Base-by-base conservation (phyloP, 2,797 vertebrate species). In the Yasuhikotakia modesta region DNA sequence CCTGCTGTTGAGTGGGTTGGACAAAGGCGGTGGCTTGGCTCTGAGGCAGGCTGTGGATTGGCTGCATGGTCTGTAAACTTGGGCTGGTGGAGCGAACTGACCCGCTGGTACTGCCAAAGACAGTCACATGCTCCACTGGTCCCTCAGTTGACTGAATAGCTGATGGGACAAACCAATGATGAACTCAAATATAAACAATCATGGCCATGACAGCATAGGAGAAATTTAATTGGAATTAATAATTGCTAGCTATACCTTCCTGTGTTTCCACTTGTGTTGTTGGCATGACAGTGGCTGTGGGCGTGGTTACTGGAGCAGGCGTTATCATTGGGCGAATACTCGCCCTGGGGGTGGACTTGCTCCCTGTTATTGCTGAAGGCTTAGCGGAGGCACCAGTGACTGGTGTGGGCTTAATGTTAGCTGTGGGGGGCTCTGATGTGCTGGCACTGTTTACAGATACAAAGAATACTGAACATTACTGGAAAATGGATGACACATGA, bases 291-390 rank as follows among this genome's bases (percentile, higher is more conserved):
- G 98, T 99, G 24, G 98, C 98, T 0, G 98, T 99, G 65, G 98
- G 98, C 0, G 96, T 97, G 70, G 96, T 95, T 2, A 95, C 95
- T 0, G 96, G 94, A 4, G 95, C 96, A 19, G 97, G 98, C n/a
- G 98, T 99, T 74, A 99, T 94, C 96, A 99, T 99, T 2, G 98
- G 98, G 66, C 96, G 94, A 84, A 99, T 99, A 86, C 97, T 99
- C 21, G 98, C 98, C 83, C 97, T 92, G 2, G 98, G 97, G n/a
- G 97, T 98, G 69, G 97, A 93, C 79, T 99, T 99, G 90, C 96
- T 98, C 1, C 96, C 96, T 5, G 96, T 93, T 78, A 95, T 97
- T 53, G 96, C 93, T 5, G 96, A 92, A 83, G 97, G 95, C 89
- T 99, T 99, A 90, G 95, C 95, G 55, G 93, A 91, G 39, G 96